Base-by-base conservation (phyloP, 1,140 invertebrate species). In the Pentalonia nigronervosa region DNA sequence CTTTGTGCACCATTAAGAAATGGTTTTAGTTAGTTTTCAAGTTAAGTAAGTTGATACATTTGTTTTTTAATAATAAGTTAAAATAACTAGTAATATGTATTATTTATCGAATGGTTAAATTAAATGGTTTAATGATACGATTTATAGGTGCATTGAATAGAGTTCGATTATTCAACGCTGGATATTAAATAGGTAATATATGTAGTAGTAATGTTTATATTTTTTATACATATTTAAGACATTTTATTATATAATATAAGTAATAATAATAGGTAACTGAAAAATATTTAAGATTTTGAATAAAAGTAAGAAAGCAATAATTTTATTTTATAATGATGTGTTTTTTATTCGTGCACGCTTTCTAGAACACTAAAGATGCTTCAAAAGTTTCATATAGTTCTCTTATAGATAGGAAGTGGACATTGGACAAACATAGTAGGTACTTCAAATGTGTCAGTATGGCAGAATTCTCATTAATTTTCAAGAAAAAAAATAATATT, bases 11-110 rank as follows among this genome's bases (percentile, higher is more conserved):
- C n/a, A 76, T 76, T 76, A 76, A 76, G 60, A 76, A 30, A 76
- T 76, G 60, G 60, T 76, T n/a, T 76, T n/a, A 76, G 60, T 76
- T 34, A n/a, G 60, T 76, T 76, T 76, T 76, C n/a, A 76, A n/a
- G 60, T n/a, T 76, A 76, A 76, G 60, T n/a, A 76, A 76, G n/a
- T 76, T n/a, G 30, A 76, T 76, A 76, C 30, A 14, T 76, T 76
- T 76, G 17, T n/a, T 76, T 76, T 76, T 76, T 17, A 76, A 17
- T 76, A 67, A 67, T n/a, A 67, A 53, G 21, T 53, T 7, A n/a
- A 60, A 67, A 67, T 0, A 67, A 67, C 25, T 67, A 76, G n/a
- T 34, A 20, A 67, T 76, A n/a, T n/a, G 30, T 76, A 76, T n/a
- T 53, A 53, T 53, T 7, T 76, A 76, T 76, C 14, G 30, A 76